phyloP scores from a whole-genome alignment of 2,797 vertebrate genomes.

The Spinibarbus caldwelli region DNA sequence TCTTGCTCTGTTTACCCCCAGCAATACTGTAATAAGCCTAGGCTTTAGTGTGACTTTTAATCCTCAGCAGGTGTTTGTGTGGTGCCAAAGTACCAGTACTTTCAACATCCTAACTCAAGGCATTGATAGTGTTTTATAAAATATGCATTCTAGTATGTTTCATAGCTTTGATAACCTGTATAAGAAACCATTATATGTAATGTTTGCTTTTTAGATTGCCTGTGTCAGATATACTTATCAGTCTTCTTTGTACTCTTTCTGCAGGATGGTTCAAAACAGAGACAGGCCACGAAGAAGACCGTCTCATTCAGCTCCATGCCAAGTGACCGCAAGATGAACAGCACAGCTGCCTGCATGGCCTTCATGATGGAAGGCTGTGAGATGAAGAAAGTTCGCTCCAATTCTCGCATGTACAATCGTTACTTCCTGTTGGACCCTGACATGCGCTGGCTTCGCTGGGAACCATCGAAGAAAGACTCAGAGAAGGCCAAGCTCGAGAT shows the following conservation, averaged over 20 bases:
- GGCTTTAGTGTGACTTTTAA: background rate
- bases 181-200: background rate
- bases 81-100: background rate
- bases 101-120: background rate
- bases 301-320: constrained; percentile 95
- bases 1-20: too few relatives aligned
- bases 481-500: constrained; percentile 94
- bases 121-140: too few relatives aligned
- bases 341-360: constrained; percentile 92
- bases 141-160: background rate
- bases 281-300: constrained; percentile 87
- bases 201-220: background rate
- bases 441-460: constrained; percentile 90
- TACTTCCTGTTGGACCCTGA: constrained; percentile 91
- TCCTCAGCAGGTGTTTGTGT: background rate
- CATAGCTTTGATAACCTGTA: background rate
- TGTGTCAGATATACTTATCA: constrained; percentile 14
- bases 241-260: constrained; percentile 20
- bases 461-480: constrained; percentile 92
- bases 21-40: too few relatives aligned
- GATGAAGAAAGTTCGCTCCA: constrained; percentile 95
- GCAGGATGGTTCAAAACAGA: constrained; percentile 88
- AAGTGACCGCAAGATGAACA: constrained; percentile 90
- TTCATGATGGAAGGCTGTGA: constrained; percentile 95
- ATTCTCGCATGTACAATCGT: constrained; percentile 93